A percentile compares a stretch with the other conserved stretches of the same genome.
Evolutionary conservation across 2,888 invertebrate genomes (phyloP).

Genomic region (Heliconius ethilla): DNA sequence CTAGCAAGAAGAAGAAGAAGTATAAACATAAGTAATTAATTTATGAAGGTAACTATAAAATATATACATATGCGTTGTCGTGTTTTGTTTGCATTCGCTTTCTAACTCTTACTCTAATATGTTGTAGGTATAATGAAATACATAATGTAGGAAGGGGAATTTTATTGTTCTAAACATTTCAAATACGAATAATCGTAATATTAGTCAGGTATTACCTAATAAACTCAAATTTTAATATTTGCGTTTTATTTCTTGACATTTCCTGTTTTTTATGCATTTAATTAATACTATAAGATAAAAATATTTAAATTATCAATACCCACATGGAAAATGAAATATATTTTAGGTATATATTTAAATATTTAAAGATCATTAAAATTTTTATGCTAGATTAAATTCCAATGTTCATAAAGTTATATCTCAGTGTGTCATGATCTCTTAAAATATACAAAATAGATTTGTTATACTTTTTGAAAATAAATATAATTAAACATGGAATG

Average conservation of each 20-base stretch:
- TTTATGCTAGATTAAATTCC: too few species aligned
- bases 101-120: conserved; percentile 47
- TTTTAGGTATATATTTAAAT: too few species aligned
- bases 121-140: conserved; percentile 28
- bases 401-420: too few species aligned
- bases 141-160: conserved; percentile 42
- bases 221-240: conserved; percentile 37
- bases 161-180: conserved; percentile 48
- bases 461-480: too few species aligned
- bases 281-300: not conserved
- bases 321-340: too few species aligned
- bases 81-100: conserved; percentile 46
- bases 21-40: conserved; percentile 75
- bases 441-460: too few species aligned
- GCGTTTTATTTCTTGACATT: not conserved
- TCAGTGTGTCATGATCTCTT: too few species aligned
- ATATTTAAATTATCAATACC: too few species aligned
- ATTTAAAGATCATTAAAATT: too few species aligned
- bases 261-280: not conserved
- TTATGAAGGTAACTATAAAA: conserved; percentile 1
- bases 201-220: conserved; percentile 44
- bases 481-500: too few species aligned
- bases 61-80: conserved; percentile 28
- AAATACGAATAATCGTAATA: conserved; percentile 30
- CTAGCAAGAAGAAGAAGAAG: conserved; percentile 88